Percentiles rank a stretch among this genome's conserved stretches.
Evolutionary conservation across 1,140 invertebrate species (phyloP).

Genomic region (Rhagoletis pomonella): DNA sequence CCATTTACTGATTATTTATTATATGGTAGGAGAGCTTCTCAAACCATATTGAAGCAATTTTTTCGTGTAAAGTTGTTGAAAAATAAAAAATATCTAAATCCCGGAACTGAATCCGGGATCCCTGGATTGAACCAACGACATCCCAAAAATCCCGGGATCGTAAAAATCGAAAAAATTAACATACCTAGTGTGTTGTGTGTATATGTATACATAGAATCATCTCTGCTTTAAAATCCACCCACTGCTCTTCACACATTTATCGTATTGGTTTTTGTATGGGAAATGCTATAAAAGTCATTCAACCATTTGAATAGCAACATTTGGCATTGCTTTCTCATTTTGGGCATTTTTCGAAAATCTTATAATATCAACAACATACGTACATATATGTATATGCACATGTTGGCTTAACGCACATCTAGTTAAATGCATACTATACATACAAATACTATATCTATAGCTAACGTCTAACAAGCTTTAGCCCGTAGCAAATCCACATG

Average conservation of each 20-base stretch:
- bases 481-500: not conserved
- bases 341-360: constrained; percentile 20
- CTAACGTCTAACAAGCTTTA: not conserved
- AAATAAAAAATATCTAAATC: too few relatives aligned
- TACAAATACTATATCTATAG: not conserved
- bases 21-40: too few relatives aligned
- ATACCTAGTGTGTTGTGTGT: not conserved
- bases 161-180: too few relatives aligned
- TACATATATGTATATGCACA: not conserved
- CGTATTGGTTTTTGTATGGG: not conserved
- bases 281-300: constrained; percentile 29
- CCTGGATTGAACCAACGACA: too few relatives aligned
- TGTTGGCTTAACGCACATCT: too few relatives aligned
- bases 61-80: too few relatives aligned
- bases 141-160: too few relatives aligned
- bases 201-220: not conserved
- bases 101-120: too few relatives aligned
- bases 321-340: constrained; percentile 43
- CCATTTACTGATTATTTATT: too few relatives aligned
- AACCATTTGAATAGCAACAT: constrained; percentile 34
- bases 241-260: not conserved
- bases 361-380: not conserved
- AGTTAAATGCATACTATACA: not conserved
- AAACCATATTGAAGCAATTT: too few relatives aligned
- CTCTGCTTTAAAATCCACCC: not conserved